Conservation (phyloP, 2,888 invertebrate species). For the Latheticus oryzae region DNA sequence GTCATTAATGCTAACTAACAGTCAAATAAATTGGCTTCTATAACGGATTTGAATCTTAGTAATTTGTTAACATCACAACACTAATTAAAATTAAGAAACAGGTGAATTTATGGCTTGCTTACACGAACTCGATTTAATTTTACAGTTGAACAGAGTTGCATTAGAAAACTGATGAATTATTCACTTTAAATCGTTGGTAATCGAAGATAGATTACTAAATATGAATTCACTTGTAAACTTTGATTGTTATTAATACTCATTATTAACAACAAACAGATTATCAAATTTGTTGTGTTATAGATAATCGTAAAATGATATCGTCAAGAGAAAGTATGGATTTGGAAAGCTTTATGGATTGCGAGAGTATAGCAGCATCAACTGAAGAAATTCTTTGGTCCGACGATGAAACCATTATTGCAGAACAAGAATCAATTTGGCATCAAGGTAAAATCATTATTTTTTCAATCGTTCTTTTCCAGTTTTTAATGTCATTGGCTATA, state of each 20-base stretch:
- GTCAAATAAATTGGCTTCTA: slow-evolving; percentile 36
- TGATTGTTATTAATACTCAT: too few relatives aligned
- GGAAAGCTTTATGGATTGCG: slow-evolving; percentile 62
- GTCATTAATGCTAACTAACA: slow-evolving; percentile 27
- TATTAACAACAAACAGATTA: too few relatives aligned
- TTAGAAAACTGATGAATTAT: slow-evolving; percentile 15
- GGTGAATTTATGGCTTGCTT: slow-evolving; percentile 30
- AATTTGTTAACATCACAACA: slow-evolving; percentile 39
- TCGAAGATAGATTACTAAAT: too few relatives aligned
- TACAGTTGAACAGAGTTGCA: slow-evolving; percentile 10
- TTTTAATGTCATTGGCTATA: slow-evolving; percentile 21
- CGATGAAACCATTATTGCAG: slow-evolving; percentile 65
- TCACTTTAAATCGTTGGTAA: too few relatives aligned
- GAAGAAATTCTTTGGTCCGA: slow-evolving; percentile 66
- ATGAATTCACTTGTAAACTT: too few relatives aligned
- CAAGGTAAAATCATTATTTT: slow-evolving; percentile 60
- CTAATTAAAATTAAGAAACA: slow-evolving; percentile 39
- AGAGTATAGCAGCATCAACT: slow-evolving; percentile 63
- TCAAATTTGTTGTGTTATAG: too few relatives aligned
- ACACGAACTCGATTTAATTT: slow-evolving; percentile 13
- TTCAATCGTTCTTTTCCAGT: neutral
- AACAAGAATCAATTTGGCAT: slow-evolving; percentile 64
- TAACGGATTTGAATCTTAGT: slow-evolving; percentile 21
- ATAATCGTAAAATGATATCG: slow-evolving; percentile 46
- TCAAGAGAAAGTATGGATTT: slow-evolving; percentile 61